Evolutionary conservation across 2,797 vertebrate genomes (phyloP).

Genomic region (Oceanodroma leucorhoa): DNA sequence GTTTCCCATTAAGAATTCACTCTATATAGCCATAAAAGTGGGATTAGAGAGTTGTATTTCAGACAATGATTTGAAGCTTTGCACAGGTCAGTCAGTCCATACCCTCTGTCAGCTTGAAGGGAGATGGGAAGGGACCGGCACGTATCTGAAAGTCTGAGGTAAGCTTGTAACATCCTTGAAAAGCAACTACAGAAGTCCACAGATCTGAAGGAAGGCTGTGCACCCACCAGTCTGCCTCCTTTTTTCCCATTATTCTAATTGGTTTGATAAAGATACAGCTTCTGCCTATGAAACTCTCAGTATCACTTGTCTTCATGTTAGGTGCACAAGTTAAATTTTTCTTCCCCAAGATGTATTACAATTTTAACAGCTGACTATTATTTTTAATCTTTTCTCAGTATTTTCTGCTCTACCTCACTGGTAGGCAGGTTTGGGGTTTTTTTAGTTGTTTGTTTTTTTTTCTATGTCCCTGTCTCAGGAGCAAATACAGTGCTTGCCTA

Average conservation of each 20-base stretch:
- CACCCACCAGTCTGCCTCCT: background rate
- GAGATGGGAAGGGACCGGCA: background rate
- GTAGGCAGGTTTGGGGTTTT: accelerated
- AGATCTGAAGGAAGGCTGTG: background rate
- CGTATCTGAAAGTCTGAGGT: background rate
- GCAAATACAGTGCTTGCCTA: background rate
- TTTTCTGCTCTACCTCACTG: background rate
- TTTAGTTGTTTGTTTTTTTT: background rate
- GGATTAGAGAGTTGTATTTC: background rate
- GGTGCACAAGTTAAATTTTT: background rate
- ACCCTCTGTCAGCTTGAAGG: background rate
- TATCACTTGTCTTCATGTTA: background rate
- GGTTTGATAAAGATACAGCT: background rate
- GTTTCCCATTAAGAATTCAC: background rate
- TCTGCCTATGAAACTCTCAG: background rate
- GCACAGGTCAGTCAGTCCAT: background rate
- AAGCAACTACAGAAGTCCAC: background rate
- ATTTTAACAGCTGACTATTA: background rate
- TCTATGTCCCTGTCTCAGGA: background rate
- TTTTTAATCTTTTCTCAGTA: background rate
- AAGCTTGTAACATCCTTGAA: background rate
- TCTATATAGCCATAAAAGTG: background rate
- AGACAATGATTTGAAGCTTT: background rate
- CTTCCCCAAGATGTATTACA: background rate
- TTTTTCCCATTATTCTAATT: background rate